Evolutionary conservation across 2,113 vertebrate species (phyloP), one percentile per base, ranked within the genome.

Genomic region (Corvus cornix): DNA sequence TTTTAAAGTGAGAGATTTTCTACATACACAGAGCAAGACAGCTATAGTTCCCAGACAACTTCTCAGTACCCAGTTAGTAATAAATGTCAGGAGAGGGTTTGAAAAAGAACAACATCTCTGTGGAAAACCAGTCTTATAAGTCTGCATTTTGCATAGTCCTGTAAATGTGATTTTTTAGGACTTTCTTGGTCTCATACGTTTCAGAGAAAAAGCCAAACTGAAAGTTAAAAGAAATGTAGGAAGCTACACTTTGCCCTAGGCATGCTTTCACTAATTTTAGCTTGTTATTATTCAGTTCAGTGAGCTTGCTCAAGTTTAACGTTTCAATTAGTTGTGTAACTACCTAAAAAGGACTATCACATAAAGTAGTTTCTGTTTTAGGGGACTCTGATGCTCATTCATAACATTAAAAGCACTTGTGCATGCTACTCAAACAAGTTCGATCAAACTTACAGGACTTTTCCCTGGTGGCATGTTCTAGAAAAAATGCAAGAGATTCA

Each of bases 321-420:
- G 63, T 95, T 97, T 90, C 91, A 81, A 84, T 96, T 92, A 90
- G 83, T 95, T 95, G 80, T 70, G 64, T 84, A 90, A 92, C 80
- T 92, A 72, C 67, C 46, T 84, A 79, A 94, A 93, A 87, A 88
- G 39, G 60, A 72, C 37, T 92, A 90, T 89, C 59, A 44, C 28
- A 39, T 70, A 67, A 95, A 90, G 35, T 55, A 2, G 0, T 63
- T 93, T 88, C 33, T 70, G 30, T 43, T 93, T 74, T 81, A 87
- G 33, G 44, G 30, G 7, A 87, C 80, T 22, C 16, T 70, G 44
- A 55, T 93, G 51, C 26, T 77, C 10, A 2, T 62, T 89, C 28
- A 66, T 74, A 69, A 48, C 6, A 55, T 19, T 13, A 22, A 67
- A 88, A 43, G 26, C 69, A 70, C 30, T 88, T 63, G 5, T 22